Evolutionary conservation across 2,888 invertebrate species (phyloP), one percentile per base, ranked within the genome.

Genomic region (Holacanthella duospinosa): DNA sequence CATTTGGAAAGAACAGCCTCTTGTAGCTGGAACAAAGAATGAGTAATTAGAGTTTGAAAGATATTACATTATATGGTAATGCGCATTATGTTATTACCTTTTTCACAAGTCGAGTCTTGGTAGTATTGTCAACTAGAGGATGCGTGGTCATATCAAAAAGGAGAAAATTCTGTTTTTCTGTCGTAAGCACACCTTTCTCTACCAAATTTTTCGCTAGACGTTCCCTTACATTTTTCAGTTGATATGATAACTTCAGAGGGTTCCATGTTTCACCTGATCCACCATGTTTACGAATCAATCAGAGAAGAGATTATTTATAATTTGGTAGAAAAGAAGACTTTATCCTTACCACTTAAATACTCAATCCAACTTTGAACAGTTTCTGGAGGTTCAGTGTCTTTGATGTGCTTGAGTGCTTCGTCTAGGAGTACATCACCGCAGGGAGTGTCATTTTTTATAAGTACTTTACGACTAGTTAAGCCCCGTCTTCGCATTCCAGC

Each of bases 141-240:
- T 99, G 99, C 74, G 99, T 99, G 61, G 99, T 99, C 96, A 99
- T 99, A 81, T 99, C 99, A 78, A 99, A 99, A 63, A 99, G 82
- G 74, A 99, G 83, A 80, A 99, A 99, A 79, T 99, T 99, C 80
- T 99, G 97, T 81, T 97, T 99, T 79, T 99, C 97, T 65, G 97
- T 99, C 66, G 97, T 96, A 73, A 97, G 84, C 53, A 99, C 96
- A 72, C 97, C 97, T 79, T 99, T 99, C 79, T 99, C 99, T 43
- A 97, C 97, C 74, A 99, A 84, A 82, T 97, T 99, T 80, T 99
- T 99, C 55, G 99, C 99, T 77, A 99, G 83, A 75, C 99, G 85
- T 81, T 99, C 99, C 73, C 99, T 85, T 2, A 99, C 99, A 83
- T 99, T 99, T 79, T 97, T 90, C 76, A 99, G 81, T 79, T 99